phyloP scores from a whole-genome alignment of 2,113 vertebrate species.

The Tringa solitaria region DNA sequence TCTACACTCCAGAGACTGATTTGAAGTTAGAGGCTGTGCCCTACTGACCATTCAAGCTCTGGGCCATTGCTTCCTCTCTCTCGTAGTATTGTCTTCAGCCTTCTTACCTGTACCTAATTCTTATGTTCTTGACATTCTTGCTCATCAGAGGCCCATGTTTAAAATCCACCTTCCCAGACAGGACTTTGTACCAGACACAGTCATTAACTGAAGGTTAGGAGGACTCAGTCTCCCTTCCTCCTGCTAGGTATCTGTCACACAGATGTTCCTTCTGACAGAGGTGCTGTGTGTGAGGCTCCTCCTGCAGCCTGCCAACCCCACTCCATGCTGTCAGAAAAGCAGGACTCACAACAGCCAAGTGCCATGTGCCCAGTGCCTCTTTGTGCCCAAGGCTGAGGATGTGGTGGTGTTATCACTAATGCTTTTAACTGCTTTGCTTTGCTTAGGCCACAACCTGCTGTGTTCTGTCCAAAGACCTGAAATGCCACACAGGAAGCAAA shows the following conservation, averaged over 20 bases:
- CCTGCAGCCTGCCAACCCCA: fast-evolving
- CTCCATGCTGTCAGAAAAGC: background rate
- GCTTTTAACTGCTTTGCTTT: background rate
- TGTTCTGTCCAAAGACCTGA: background rate
- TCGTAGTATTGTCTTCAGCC: background rate
- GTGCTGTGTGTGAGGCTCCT: background rate
- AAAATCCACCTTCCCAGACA: background rate
- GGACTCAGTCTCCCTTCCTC: background rate
- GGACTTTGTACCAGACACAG: background rate
- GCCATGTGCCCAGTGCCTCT: background rate
- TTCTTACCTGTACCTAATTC: background rate
- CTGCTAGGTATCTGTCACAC: background rate
- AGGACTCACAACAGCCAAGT: background rate
- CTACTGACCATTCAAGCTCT: background rate
- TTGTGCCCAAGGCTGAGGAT: background rate
- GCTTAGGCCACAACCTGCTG: background rate
- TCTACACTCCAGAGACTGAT: background rate
- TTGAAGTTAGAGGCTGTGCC: background rate
- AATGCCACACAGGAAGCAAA: background rate
- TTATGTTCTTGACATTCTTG: background rate
- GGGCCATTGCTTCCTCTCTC: background rate
- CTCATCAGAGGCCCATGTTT: background rate
- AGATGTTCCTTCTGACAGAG: background rate
- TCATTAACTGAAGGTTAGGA: background rate
- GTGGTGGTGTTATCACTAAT: background rate